Base-by-base conservation (phyloP, 2,113 vertebrate species). In the Synchiropus splendidus region DNA sequence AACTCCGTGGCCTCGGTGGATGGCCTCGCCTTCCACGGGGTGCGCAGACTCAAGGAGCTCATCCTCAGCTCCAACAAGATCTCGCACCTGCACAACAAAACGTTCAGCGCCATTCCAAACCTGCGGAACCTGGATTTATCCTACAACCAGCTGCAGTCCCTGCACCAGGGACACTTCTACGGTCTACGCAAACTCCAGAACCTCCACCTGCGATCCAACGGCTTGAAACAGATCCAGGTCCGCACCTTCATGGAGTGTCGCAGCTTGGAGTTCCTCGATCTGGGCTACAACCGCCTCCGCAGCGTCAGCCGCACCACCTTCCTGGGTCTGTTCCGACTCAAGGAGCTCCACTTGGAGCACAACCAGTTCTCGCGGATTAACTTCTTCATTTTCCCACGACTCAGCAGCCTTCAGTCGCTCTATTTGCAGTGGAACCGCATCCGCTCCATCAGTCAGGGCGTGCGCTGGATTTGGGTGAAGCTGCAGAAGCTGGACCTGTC, bases 301-400 rank as follows among this genome's bases (percentile, higher is more conserved):
- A 91, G 88, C 52, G 70, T 98, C 63, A 90, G 88, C 13, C 87
- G 93, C 16, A 96, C 94, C 0, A 89, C 92, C 0, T 98, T 98
- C 31, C 84, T 95, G 18, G 94, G 94, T 35, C 86, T 98, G 27
- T 61, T 90, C 66, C 90, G 91, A 81, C 27, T 98, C 45, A 91
- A 88, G 2, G 93, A 98, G 71, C 89, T 98, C 45, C 94, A 98
- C 58, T 54, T 98, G 75, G 93, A 98, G 70, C 93, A 97, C 80
- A 98, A 98, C 70, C 92, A 97, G 64, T 94, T 98, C 71, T 95
- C 92, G 16, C 88, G 92, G 84, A 88, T 98, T 83, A 94, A 95
- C 54, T 92, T 97, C 56, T 90, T 88, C 48, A 89, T 94, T 75
- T 96, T 97, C 53, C 92, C 92, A 1, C 91, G 92, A 13, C 90